phyloP scores from a whole-genome alignment of 2,797 vertebrate species.

The Fringilla coelebs region DNA sequence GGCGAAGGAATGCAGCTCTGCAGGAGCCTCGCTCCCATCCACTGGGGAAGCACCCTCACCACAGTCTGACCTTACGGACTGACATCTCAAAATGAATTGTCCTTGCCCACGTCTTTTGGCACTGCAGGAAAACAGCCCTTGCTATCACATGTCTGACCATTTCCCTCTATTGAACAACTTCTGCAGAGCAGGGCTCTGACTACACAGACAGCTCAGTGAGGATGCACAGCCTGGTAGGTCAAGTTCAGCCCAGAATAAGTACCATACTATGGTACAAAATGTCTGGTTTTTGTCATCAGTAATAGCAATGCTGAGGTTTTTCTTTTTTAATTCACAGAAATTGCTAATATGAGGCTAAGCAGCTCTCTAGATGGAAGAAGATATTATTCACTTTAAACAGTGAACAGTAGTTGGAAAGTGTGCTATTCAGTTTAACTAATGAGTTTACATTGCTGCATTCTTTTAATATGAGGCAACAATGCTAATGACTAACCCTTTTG shows the following conservation, averaged over 20 bases:
- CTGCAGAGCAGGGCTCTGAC: neutral
- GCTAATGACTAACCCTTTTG: neutral
- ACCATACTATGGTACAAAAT: neutral
- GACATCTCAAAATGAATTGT: neutral
- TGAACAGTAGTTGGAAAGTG: neutral
- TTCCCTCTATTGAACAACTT: neutral
- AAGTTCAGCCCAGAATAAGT: neutral
- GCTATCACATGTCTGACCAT: neutral
- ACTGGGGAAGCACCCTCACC: neutral
- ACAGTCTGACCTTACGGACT: neutral
- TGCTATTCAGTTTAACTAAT: neutral
- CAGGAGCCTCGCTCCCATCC: neutral
- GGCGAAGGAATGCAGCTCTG: neutral
- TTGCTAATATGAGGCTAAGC: neutral
- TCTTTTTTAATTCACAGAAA: neutral
- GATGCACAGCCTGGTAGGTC: neutral
- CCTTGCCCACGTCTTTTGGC: neutral
- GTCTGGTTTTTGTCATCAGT: neutral
- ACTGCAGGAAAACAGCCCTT: neutral
- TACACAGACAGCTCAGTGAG: neutral
- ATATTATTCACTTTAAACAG: neutral
- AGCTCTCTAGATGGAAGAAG: neutral
- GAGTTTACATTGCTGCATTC: neutral
- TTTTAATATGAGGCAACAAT: neutral
- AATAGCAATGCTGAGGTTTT: neutral